Evolutionary conservation across 2,797 vertebrate genomes (phyloP), one percentile per base, ranked within the genome.

Genomic region (Astyanax mexicanus): DNA sequence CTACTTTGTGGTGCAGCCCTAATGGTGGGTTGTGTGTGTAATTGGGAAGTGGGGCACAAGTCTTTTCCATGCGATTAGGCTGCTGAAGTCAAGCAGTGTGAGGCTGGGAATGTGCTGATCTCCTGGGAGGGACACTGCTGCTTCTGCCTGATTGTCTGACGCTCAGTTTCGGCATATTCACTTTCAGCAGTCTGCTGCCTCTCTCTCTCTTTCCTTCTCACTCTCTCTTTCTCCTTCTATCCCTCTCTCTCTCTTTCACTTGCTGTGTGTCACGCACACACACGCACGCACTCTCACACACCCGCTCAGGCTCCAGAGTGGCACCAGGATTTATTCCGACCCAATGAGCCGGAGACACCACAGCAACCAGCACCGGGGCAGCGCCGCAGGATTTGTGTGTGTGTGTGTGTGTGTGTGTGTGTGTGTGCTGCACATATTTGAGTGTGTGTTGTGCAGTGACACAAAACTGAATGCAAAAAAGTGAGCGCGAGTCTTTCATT

Each of bases 321-420:
- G 88, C 86, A 88, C 79, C 74, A 64, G 84, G 86, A 88, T 92
- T 89, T 87, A 88, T 90, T 91, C 86, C 77, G 79, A 83, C 82
- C 82, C 88, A 85, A 83, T 86, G 88, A 81, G 82, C 77, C 64
- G 85, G 83, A 69, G 80, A 82, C 69, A 82, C 55, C 54, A 80
- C 60, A 75, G 51, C 47, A 61, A 45, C 29, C 7, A 44, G 19
- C 47, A 57, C 23, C 62, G 75, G 86, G 73, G 69, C 74, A 40
- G 54, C 17, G 72, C 81, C 37, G 68, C 65, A 84, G 79, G 87
- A 88, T 88, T 88, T 84, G 25, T 60, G 42, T 68, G 52, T 29
- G 23, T 40, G 21, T 64, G 37, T 45, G 21, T 45, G 40, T 62
- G 60, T 62, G 32, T 38, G 8, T 38, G 60, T 40, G 61, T 45